Evolutionary conservation across 2,888 invertebrate genomes (phyloP).

Genomic region (Encarsia formosa): DNA sequence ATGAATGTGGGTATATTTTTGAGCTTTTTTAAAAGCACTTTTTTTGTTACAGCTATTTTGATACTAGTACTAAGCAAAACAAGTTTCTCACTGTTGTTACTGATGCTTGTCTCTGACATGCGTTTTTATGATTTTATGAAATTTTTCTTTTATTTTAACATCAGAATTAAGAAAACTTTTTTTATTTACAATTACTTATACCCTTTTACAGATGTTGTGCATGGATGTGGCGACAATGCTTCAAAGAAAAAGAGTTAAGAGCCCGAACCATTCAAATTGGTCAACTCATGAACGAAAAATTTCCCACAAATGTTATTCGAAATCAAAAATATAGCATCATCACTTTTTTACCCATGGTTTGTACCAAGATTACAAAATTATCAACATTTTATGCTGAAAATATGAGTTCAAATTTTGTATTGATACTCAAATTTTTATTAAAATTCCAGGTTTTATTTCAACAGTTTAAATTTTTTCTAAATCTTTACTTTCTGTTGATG

Average conservation of each 20-base stretch:
- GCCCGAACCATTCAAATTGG: constrained; percentile 77
- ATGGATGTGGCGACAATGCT: constrained; percentile 69
- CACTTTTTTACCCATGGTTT: constrained; percentile 75
- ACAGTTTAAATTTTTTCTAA: constrained; percentile 98
- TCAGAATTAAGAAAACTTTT: too few species aligned
- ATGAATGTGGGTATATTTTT: too few species aligned
- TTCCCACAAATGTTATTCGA: constrained; percentile 91
- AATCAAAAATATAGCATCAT: constrained; percentile 97
- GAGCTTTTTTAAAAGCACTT: too few species aligned
- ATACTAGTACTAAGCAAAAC: too few species aligned
- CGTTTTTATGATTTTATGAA: constrained; percentile 1
- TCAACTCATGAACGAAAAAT: constrained; percentile 73
- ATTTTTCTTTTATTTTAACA: constrained; percentile 7
- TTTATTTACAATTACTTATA: too few species aligned
- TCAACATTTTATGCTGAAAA: neutral
- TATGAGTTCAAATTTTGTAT: neutral
- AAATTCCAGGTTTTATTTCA: constrained; percentile 79
- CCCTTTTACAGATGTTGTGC: constrained; percentile 65
- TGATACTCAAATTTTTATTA: neutral
- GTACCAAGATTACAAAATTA: neutral
- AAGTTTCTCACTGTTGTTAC: neutral
- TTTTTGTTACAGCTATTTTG: too few species aligned
- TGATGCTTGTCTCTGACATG: constrained; percentile 3
- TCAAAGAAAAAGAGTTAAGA: constrained; percentile 69
- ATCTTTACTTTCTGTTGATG: constrained; percentile 97